Conservation (phyloP, 1,140 invertebrate genomes). For the Gonioctena quinquepunctata region DNA sequence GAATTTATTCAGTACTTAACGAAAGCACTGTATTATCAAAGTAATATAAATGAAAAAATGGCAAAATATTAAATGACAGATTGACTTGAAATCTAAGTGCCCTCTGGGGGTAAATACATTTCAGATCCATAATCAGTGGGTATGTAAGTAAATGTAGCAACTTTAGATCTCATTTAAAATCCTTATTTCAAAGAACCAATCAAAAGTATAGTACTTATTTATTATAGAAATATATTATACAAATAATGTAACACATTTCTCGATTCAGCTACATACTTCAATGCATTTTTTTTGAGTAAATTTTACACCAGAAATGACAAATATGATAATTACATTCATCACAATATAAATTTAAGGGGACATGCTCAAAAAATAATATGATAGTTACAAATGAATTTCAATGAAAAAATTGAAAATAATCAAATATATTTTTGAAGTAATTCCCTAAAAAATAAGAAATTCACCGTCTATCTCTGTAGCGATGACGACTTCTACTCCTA, state of each 20-base stretch:
- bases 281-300: background rate
- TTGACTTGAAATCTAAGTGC: too few relatives aligned
- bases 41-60: too few relatives aligned
- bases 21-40: too few relatives aligned
- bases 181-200: too few relatives aligned
- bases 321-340: slow-evolving; percentile 3
- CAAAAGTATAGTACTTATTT: slow-evolving; percentile 5
- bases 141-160: too few relatives aligned
- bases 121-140: too few relatives aligned
- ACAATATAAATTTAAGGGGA: background rate
- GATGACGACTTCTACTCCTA: slow-evolving; percentile 21
- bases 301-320: slow-evolving; percentile 8
- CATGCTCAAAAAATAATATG: background rate
- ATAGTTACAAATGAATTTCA: background rate
- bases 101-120: too few relatives aligned
- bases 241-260: slow-evolving; percentile 1
- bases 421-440: background rate
- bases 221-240: slow-evolving; percentile 10
- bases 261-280: background rate
- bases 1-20: too few relatives aligned
- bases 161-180: too few relatives aligned
- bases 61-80: too few relatives aligned
- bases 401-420: background rate
- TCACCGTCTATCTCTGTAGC: slow-evolving; percentile 39
- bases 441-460: slow-evolving; percentile 14